Evolutionary conservation across 2,797 vertebrate species (phyloP), one percentile per base, ranked within the genome.

Genomic region (Cuniculus paca): DNA sequence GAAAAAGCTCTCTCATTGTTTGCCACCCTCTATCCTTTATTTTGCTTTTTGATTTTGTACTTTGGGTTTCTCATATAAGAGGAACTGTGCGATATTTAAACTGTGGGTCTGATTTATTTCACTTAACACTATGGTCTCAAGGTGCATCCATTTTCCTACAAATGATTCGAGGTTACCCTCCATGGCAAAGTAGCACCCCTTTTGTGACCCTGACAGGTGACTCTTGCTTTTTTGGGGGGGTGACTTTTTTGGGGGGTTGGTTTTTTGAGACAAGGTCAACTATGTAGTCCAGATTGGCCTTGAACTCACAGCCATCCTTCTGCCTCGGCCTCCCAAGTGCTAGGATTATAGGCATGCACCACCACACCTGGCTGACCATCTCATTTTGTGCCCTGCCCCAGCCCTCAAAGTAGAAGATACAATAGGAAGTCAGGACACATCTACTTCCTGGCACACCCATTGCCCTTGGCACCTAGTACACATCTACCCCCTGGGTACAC

Each of bases 311-410:
- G 42, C 0, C 4, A 42, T 6, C 12, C 12, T 74, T 26, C 70
- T 26, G 39, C 70, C 22, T 74, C 36, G 14, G 70, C 34, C 65
- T 24, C 70, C 20, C 39, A 26, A 42, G 39, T 31, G 74, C 45
- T 34, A 34, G 45, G 45, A 31, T 77, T 9, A 34, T 48, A 34
- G 26, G 45, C 8, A 3, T 28, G n/a, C 8, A 10, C 13, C 74
- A 17, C 26, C 28, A 50, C 1, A 0, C 74, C 28, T 1, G 2
- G 3, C 28, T 19, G 8, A 8, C 28, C 11, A 31, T 54, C 45
- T 36, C 36, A 2, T 8, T 31, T 24, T 54, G 9, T 50, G 12
- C 16, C 36, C 19, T 54, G 42, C 31, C 50, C 63, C 39, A 28
- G 34, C 42, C n/a, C 48, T 52, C 34, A 34, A 20, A 72, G 26